These are phyloP conservation scores for Drosophila incognita DNA, from an alignment of 2,888 invertebrate genomes.

Conservation along the genomic window DNA sequence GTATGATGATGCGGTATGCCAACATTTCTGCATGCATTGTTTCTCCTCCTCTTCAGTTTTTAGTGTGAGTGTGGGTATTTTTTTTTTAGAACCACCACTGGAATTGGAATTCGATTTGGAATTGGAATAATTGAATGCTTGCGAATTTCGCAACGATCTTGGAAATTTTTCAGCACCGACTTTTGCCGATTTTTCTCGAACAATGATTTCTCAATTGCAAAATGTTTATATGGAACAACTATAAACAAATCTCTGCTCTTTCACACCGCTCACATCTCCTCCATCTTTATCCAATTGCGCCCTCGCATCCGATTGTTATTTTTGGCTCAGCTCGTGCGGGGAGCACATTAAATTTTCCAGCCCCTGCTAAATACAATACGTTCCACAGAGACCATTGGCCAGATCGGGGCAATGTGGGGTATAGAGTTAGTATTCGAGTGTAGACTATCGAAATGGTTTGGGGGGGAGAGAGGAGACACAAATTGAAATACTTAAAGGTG, in stretches of 20 bases:
- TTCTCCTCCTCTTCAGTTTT: neutral
- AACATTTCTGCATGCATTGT: constrained; percentile 47
- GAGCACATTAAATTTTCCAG: constrained; percentile 65
- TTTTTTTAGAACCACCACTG: constrained; percentile 1
- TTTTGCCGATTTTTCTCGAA: constrained; percentile 67
- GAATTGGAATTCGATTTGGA: constrained; percentile 12
- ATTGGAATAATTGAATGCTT: constrained; percentile 38
- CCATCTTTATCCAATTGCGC: constrained; percentile 6
- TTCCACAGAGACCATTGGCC: constrained; percentile 41
- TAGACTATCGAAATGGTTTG: neutral
- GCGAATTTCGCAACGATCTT: constrained; percentile 25
- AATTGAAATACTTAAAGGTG: constrained; percentile 75
- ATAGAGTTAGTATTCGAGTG: constrained; percentile 1
- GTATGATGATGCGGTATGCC: constrained; percentile 48
- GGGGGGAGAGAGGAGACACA: constrained; percentile 12
- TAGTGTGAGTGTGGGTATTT: neutral
- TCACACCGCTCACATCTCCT: constrained; percentile 1
- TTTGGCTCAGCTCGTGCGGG: constrained; percentile 71
- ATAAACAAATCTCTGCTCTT: constrained; percentile 62
- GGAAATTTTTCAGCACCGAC: constrained; percentile 32
- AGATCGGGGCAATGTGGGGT: constrained; percentile 16
- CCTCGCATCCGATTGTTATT: constrained; percentile 59
- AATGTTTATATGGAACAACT: constrained; percentile 70
- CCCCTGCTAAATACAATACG: constrained; percentile 58
- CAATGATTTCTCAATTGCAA: constrained; percentile 70